These are phyloP conservation scores for Frankliniella fusca DNA, from an alignment of 2,888 invertebrate genomes.

Conservation along the genomic window DNA sequence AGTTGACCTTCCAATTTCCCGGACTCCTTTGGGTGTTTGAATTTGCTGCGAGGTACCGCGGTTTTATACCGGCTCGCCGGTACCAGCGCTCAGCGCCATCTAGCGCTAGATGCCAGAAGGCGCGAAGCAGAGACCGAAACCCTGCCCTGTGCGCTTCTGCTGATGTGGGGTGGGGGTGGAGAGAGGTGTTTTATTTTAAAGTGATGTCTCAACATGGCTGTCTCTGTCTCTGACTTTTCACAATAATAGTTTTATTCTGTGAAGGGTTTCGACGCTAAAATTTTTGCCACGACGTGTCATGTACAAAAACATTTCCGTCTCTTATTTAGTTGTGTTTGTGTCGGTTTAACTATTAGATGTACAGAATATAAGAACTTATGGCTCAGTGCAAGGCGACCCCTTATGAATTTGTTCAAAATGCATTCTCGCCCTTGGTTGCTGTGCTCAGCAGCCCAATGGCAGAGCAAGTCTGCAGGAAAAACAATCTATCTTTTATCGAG, in stretches of 20 bases:
- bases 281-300: background rate
- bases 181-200: too few relatives aligned
- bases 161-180: too few relatives aligned
- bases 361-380: constrained; percentile 44
- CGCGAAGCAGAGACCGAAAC: too few relatives aligned
- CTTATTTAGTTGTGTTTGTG: background rate
- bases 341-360: background rate
- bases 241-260: background rate
- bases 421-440: constrained; percentile 86
- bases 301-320: background rate
- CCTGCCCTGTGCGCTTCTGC: too few relatives aligned
- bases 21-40: too few relatives aligned
- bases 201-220: background rate
- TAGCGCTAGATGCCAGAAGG: too few relatives aligned
- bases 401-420: constrained; percentile 82
- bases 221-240: background rate
- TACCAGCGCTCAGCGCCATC: too few relatives aligned
- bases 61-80: too few relatives aligned
- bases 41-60: too few relatives aligned
- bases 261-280: background rate
- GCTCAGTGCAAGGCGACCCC: constrained; percentile 63
- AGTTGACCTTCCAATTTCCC: too few relatives aligned
- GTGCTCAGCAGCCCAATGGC: constrained; percentile 78
- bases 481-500: constrained; percentile 85
- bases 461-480: constrained; percentile 79